Evolutionary conservation across 2,888 invertebrate species (phyloP), one percentile per base, ranked within the genome.

Genomic region (Xestia rhomboidea): DNA sequence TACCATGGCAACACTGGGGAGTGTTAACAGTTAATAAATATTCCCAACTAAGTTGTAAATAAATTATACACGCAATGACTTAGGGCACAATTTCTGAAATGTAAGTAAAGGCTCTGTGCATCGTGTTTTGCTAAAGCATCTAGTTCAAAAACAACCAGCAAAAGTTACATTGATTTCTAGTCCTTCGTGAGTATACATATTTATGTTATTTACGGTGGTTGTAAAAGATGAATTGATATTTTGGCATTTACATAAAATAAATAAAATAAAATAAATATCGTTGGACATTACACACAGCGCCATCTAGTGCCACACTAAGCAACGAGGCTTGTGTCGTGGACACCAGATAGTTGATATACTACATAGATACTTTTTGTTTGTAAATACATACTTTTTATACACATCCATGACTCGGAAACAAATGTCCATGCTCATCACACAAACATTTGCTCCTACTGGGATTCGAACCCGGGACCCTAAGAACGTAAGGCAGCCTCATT

Each of bases 1-100:
- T 27, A 1, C 27, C 5, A 27, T 77, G 62, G 74, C 34, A 77
- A 27, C 27, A 51, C 51, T 62, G 21, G 11, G 51, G 74, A 81
- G 74, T 81, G 74, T 81, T 81, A 30, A n/a, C 41, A 18, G 11
- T 11, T 46, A 1, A 13, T 7, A 51, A 44, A 62, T 38, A 0
- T 15, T n/a, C 8, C 41, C 70, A 30, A 49, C 7, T n/a, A 34
- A 51, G 15, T 2, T 30, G 81, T 21, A 18, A 24, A 60, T 27
- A 41, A 41, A 57, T 30, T 3, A 21, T n/a, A 1, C 21, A 46
- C 13, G 41, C 8, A 21, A n/a, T 44, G 24, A n/a, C n/a, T 11
- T 38, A 8, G 6, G 5, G 46, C 11, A 62, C 24, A 41, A 49
- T 30, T 21, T 21, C 18, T 10, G 13, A 24, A 38, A 60, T 18